Conservation (phyloP, 1,140 invertebrate genomes). For the Ladona fulva region DNA sequence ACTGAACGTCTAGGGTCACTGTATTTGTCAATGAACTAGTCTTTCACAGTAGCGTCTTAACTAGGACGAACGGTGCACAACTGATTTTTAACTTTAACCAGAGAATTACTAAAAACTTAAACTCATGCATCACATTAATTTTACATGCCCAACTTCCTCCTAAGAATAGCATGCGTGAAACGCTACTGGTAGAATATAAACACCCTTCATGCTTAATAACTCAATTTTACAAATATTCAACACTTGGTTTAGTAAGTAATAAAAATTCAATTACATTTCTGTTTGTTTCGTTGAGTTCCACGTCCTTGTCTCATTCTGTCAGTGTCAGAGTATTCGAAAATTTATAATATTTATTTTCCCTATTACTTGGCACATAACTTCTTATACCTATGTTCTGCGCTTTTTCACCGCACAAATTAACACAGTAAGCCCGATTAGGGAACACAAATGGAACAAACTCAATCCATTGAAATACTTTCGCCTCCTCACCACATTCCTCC, state of each 20-base stretch:
- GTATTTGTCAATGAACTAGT: slow-evolving; percentile 10
- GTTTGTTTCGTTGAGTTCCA: slow-evolving; percentile 37
- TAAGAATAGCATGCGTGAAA: slow-evolving; percentile 5
- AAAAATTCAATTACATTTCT: slow-evolving; percentile 39
- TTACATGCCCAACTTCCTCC: slow-evolving; percentile 3
- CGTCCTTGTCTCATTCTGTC: slow-evolving; percentile 41
- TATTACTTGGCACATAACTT: slow-evolving; percentile 28
- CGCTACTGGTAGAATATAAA: slow-evolving; percentile 1
- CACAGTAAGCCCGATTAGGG: slow-evolving; percentile 23
- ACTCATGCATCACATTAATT: slow-evolving; percentile 10
- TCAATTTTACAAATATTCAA: slow-evolving; percentile 8
- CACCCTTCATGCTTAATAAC: slow-evolving; percentile 5
- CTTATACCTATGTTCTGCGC: slow-evolving; percentile 25
- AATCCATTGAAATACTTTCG: slow-evolving; percentile 23
- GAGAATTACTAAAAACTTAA: background rate
- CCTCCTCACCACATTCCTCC: slow-evolving; percentile 22
- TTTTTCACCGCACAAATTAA: slow-evolving; percentile 25
- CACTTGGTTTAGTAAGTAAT: slow-evolving; percentile 18
- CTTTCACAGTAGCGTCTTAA: background rate
- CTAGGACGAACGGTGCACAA: background rate
- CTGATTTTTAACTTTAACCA: background rate
- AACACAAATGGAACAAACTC: slow-evolving; percentile 21
- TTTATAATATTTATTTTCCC: slow-evolving; percentile 30
- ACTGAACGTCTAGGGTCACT: background rate
- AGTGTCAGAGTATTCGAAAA: slow-evolving; percentile 31